Base-by-base conservation (phyloP, 2,113 vertebrate species). In the Rhodinocichla rosea region DNA sequence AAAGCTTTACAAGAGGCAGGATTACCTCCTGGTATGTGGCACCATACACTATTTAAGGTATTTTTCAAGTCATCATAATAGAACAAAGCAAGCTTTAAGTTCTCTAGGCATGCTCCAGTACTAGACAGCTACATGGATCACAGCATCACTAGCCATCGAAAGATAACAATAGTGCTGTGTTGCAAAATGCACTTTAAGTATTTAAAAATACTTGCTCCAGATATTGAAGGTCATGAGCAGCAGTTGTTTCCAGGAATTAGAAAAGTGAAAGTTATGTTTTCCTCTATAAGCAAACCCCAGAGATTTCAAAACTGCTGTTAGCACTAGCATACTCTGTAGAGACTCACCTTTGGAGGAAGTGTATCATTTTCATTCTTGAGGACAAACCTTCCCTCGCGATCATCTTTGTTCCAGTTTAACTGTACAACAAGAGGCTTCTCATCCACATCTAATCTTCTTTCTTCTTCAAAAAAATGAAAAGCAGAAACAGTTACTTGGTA, bases 331-430 rank as follows among this genome's bases (percentile, higher is more conserved):
- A 44, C 3, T 74, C 19, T 0, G 1, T 19, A 20, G 57, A 63
- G 44, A 14, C 94, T 95, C 96, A 99, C 99, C 99, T 99, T 99
- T 57, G 96, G 97, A 87, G 98, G 98, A 49, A 98, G 18, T 2
- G 99, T 97, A 87, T 99, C 99, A 10, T 99, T 99, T 97, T 99
- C 99, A 16, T 99, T 99, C 98, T 99, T 99, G n/a, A 99, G 98
- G 52, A 99, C 99, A 39, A 99, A 99, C 62, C 99, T 98, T 63
- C 99, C 99, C 89, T 99, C 99, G 30, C 99, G 96, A 97, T 99
- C 99, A 75, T 99, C 99, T 96, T 99, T 99, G 97, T 99, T 99
- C 99, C 99, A 99, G 96, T 99, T 99, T 86, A 99, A 96, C 65
- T 99, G 99, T 64, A 99, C 99, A 50, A 99, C 99, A 27, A 99